Percentiles rank a stretch among this genome's conserved stretches.
phyloP scores from a whole-genome alignment of 2,888 invertebrate genomes.

The Lepidochrysops patricia region DNA sequence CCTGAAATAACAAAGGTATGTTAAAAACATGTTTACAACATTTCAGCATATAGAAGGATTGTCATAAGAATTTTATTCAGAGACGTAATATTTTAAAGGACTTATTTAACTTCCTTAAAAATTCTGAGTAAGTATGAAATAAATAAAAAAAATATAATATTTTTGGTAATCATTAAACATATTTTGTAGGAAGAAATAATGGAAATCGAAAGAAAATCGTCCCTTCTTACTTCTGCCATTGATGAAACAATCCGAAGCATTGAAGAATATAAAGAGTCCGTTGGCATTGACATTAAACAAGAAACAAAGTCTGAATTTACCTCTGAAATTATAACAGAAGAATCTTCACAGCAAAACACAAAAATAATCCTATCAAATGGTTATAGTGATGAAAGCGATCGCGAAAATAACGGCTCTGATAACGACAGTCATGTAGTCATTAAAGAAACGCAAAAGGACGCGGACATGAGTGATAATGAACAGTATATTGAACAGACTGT shows the following conservation, averaged over 20 bases:
- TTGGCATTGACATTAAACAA: conserved; percentile 36
- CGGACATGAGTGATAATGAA: not conserved
- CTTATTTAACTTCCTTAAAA: not conserved
- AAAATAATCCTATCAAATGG: conserved; percentile 2
- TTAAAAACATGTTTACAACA: conserved; percentile 7
- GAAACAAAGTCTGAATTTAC: conserved; percentile 19
- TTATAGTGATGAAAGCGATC: not conserved
- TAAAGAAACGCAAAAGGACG: conserved; percentile 8
- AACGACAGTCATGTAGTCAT: not conserved
- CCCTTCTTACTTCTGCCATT: conserved; percentile 57
- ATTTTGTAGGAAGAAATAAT: conserved; percentile 52
- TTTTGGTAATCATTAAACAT: conserved; percentile 18
- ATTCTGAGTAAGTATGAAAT: too few species aligned
- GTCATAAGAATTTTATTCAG: not conserved
- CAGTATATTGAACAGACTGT: not conserved
- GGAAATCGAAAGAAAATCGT: conserved; percentile 57
- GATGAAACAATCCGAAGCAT: conserved; percentile 60
- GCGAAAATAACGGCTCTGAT: not conserved
- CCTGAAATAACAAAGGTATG: conserved; percentile 35
- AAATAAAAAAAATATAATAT: conserved; percentile 6
- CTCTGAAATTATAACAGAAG: conserved; percentile 6
- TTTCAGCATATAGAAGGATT: not conserved
- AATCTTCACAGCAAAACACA: not conserved
- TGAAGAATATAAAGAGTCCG: conserved; percentile 62
- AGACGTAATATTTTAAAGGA: not conserved